phyloP scores from a whole-genome alignment of 2,797 vertebrate genomes.

The Aulostomus chinensis region DNA sequence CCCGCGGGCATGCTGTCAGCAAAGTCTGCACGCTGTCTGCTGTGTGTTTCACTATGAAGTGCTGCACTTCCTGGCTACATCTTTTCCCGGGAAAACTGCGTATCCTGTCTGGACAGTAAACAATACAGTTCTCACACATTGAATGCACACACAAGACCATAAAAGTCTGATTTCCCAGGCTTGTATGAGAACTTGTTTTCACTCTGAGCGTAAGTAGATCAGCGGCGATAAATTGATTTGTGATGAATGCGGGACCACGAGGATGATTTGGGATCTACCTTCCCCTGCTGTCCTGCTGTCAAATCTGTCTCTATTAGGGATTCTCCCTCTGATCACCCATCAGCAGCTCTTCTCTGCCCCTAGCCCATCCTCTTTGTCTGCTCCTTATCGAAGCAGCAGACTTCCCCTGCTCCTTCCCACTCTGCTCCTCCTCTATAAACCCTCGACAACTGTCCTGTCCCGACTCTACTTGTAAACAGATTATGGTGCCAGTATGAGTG shows the following conservation, averaged over 20 bases:
- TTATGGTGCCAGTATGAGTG: too few relatives aligned
- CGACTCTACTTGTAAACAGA: constrained; percentile 38
- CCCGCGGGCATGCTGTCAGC: constrained; percentile 36
- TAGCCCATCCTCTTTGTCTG: constrained; percentile 39
- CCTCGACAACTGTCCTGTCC: too few relatives aligned
- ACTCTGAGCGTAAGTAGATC: constrained; percentile 23
- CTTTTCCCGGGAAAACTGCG: constrained; percentile 82
- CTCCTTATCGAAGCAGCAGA: constrained; percentile 67
- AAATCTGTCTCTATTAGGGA: constrained; percentile 36
- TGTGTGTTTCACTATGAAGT: constrained; percentile 56
- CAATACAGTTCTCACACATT: constrained; percentile 82
- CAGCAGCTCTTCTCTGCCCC: constrained; percentile 13
- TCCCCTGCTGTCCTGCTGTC: constrained; percentile 3
- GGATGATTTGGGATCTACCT: constrained; percentile 1
- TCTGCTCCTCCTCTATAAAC: too few relatives aligned
- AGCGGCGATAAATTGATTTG: constrained; percentile 20
- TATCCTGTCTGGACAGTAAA: constrained; percentile 82
- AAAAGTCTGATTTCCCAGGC: constrained; percentile 55
- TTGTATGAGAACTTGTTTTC: constrained; percentile 1
- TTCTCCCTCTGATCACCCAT: constrained; percentile 40
- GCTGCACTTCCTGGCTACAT: constrained; percentile 73
- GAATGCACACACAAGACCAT: constrained; percentile 57
- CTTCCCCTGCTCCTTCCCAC: constrained; percentile 52
- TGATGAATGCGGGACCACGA: constrained; percentile 6
- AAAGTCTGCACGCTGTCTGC: constrained; percentile 53